Evolutionary conservation across 1,140 invertebrate species (phyloP).

Genomic region (Anadara kagoshimensis): DNA sequence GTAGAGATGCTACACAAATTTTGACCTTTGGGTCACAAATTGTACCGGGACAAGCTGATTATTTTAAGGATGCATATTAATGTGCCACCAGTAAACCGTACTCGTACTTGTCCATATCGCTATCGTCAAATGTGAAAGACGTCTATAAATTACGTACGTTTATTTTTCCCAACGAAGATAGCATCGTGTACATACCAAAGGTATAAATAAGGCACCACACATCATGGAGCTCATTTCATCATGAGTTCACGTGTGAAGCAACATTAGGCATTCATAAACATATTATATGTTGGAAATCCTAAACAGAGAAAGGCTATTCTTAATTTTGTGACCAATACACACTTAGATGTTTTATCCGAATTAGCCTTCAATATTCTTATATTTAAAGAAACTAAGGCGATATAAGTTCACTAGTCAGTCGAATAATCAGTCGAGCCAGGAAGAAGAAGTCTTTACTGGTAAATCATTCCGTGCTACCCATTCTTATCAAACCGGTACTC

Average conservation of each 20-base stretch:
- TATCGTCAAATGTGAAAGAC: no score
- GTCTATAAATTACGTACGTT: no score
- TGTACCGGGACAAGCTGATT: constrained; percentile 14
- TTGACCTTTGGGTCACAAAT: constrained; percentile 27
- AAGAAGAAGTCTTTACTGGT: not conserved
- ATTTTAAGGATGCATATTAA: constrained; percentile 23
- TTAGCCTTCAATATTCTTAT: constrained; percentile 16
- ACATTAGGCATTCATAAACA: not conserved
- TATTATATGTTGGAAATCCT: not conserved
- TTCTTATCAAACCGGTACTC: no score
- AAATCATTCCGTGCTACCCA: not conserved
- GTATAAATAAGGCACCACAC: constrained; percentile 16
- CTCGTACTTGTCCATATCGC: no score
- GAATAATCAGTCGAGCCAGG: no score
- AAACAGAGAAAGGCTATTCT: constrained; percentile 27
- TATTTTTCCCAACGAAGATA: constrained; percentile 33
- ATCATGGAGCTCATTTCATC: not conserved
- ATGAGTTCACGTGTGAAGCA: not conserved
- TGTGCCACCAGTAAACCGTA: constrained; percentile 1
- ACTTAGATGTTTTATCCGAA: constrained; percentile 20
- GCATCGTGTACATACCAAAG: constrained; percentile 15
- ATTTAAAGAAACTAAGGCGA: no score
- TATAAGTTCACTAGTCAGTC: no score
- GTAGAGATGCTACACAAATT: constrained; percentile 22
- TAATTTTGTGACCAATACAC: constrained; percentile 9